Evolutionary conservation across 1,140 invertebrate species (phyloP).

Genomic region (Pogonognathellus flavescens): DNA sequence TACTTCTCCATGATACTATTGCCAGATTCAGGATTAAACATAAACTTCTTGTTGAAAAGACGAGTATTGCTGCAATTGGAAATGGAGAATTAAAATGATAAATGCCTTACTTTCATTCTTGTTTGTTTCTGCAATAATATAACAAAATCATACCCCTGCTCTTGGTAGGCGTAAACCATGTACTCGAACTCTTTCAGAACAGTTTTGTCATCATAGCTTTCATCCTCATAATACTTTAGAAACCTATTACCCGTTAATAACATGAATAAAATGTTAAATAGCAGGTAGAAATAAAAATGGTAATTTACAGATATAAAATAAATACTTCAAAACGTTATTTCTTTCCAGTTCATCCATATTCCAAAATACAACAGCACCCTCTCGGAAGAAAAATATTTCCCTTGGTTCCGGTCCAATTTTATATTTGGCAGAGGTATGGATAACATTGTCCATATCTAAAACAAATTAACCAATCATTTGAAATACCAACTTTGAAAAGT

Average conservation of each 20-base stretch:
- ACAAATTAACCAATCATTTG: constrained; percentile 51
- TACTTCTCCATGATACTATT: constrained; percentile 78
- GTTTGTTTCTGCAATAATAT: too few relatives aligned
- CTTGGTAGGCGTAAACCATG: constrained; percentile 80
- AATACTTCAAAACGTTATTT: constrained; percentile 81
- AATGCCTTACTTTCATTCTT: neutral
- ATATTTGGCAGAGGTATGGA: constrained; percentile 84
- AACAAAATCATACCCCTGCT: constrained; percentile 60
- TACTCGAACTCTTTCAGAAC: constrained; percentile 85
- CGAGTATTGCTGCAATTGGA: constrained; percentile 67
- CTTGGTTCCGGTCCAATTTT: constrained; percentile 78
- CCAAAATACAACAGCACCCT: constrained; percentile 93
- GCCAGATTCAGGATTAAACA: constrained; percentile 68
- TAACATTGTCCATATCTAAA: constrained; percentile 76
- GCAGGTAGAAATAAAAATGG: too few relatives aligned
- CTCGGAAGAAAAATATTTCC: constrained; percentile 88
- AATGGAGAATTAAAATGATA: too few relatives aligned
- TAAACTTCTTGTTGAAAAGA: constrained; percentile 68
- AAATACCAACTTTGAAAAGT: neutral
- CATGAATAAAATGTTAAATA: too few relatives aligned
- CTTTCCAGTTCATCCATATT: constrained; percentile 88
- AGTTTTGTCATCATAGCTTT: constrained; percentile 69
- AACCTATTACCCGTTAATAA: constrained; percentile 62
- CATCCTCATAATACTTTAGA: constrained; percentile 67
- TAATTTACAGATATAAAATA: constrained; percentile 68